phyloP scores from a whole-genome alignment of 2,113 vertebrate genomes.

The Misgurnus mizolepis region DNA sequence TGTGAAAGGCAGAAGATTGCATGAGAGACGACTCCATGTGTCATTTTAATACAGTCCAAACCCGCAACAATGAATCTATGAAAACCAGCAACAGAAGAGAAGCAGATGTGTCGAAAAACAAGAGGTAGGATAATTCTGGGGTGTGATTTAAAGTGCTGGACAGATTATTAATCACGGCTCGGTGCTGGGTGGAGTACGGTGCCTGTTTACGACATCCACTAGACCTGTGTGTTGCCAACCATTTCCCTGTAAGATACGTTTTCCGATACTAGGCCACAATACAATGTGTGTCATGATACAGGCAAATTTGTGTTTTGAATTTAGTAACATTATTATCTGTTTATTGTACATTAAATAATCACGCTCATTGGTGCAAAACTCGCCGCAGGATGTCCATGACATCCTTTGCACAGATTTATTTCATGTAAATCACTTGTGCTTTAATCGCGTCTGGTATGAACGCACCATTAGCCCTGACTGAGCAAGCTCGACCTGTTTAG shows the following conservation, averaged over 20 bases:
- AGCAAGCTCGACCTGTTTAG: constrained; percentile 5
- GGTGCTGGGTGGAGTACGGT: not conserved
- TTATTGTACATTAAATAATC: no score
- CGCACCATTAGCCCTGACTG: not conserved
- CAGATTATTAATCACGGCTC: constrained; percentile 14
- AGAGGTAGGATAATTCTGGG: not conserved
- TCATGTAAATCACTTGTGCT: no score
- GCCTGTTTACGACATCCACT: not conserved
- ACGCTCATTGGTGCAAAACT: no score
- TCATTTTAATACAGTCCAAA: not conserved
- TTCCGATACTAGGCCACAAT: no score
- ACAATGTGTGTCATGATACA: no score
- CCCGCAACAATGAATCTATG: not conserved
- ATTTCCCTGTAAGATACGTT: no score
- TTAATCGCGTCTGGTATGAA: no score
- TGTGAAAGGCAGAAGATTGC: not conserved
- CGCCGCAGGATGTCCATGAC: no score
- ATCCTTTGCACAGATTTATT: no score
- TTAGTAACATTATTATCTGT: no score
- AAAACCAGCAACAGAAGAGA: not conserved
- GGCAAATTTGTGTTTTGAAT: no score
- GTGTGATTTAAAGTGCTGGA: constrained; percentile 6
- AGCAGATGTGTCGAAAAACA: not conserved
- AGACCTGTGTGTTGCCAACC: no score
- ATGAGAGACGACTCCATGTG: not conserved